A percentile compares a stretch with the other conserved stretches of the same genome.
These are phyloP conservation scores for Aythya fuligula DNA, from an alignment of 2,797 vertebrate genomes.

Conservation along the genomic window DNA sequence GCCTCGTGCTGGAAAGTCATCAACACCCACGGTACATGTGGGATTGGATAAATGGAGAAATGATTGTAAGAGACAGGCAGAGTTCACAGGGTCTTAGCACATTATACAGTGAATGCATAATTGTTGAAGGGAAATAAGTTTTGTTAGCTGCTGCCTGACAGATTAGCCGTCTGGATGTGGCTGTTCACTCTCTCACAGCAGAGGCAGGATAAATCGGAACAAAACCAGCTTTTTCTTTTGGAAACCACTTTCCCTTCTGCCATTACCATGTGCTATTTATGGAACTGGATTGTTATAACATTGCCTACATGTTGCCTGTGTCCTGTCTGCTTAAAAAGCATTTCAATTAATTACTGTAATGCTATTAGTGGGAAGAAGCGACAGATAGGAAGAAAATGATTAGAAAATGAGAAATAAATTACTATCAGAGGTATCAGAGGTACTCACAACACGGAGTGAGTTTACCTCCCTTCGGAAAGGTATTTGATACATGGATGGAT, in stretches of 20 bases:
- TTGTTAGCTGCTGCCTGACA: neutral
- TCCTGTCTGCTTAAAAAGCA: constrained; percentile 9
- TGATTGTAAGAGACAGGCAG: neutral
- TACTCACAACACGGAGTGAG: neutral
- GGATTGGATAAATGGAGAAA: neutral
- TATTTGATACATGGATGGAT: neutral
- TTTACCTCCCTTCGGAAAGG: neutral
- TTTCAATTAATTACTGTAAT: constrained; percentile 36
- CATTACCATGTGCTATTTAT: neutral
- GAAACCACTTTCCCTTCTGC: neutral
- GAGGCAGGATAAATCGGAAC: neutral
- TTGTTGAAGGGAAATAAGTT: neutral
- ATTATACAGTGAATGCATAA: neutral
- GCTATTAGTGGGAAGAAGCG: constrained; percentile 26
- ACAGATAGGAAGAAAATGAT: constrained; percentile 16
- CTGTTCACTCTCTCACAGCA: neutral
- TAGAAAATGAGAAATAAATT: constrained; percentile 38
- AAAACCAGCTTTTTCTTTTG: neutral
- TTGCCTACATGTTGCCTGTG: neutral
- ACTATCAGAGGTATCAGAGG: neutral
- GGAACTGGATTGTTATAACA: neutral
- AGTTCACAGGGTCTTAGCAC: neutral
- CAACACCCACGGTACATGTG: neutral
- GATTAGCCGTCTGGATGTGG: neutral
- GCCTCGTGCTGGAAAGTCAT: neutral